Evolutionary conservation across 2,797 vertebrate species (phyloP).

Genomic region (Gallinago solitaria): DNA sequence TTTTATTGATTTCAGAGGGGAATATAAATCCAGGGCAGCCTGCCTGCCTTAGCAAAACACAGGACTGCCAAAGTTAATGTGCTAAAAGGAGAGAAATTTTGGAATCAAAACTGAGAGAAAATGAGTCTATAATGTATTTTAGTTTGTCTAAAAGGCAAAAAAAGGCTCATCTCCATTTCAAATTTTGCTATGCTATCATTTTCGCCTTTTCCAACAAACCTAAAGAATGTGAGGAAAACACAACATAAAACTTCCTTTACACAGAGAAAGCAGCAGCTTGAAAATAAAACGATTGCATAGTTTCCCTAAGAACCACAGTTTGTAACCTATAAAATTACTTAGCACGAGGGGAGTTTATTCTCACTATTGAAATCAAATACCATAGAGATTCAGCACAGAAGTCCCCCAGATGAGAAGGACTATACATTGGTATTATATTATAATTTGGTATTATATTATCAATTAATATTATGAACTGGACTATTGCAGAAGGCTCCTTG

Average conservation of each 20-base stretch:
- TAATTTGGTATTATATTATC: neutral
- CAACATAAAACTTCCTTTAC: neutral
- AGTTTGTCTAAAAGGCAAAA: neutral
- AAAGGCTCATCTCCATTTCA: neutral
- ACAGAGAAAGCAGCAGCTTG: neutral
- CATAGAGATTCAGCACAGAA: rapidly evolving
- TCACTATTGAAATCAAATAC: neutral
- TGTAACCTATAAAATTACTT: neutral
- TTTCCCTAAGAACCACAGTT: neutral
- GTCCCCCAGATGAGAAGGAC: neutral
- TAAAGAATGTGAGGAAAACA: neutral
- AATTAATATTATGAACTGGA: neutral
- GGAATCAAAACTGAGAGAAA: neutral
- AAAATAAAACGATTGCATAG: neutral
- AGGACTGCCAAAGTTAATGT: neutral
- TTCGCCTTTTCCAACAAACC: neutral
- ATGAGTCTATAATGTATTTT: neutral
- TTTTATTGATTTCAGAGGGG: conserved; percentile 67
- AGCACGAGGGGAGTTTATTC: neutral
- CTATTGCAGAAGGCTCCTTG: neutral
- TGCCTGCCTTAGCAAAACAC: conserved; percentile 21
- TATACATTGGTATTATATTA: neutral
- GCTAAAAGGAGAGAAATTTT: neutral
- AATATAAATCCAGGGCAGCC: conserved; percentile 43
- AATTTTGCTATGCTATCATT: neutral